phyloP scores from a whole-genome alignment of 2,797 vertebrate genomes.

The Pangasius mekongensis region DNA sequence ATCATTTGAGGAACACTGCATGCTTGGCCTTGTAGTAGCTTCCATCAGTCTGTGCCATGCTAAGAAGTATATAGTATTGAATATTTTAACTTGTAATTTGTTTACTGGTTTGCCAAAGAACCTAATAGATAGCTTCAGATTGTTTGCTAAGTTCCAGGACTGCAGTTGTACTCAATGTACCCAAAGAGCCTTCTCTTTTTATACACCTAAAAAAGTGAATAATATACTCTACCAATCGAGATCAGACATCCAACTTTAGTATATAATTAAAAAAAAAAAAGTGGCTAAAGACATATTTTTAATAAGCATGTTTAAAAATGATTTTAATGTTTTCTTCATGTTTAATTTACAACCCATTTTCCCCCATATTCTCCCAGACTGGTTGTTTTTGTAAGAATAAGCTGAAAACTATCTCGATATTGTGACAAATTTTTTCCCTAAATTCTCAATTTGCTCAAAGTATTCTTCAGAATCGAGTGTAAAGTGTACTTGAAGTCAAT shows the following conservation, averaged over 20 bases:
- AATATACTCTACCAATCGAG: neutral
- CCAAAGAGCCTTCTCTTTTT: neutral
- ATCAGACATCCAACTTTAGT: neutral
- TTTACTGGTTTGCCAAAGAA: neutral
- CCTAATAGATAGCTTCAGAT: neutral
- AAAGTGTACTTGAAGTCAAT: too few species aligned
- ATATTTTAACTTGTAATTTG: neutral
- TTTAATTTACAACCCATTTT: too few species aligned
- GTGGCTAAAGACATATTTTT: neutral
- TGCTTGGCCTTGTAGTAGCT: neutral
- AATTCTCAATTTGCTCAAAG: neutral
- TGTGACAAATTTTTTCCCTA: too few species aligned
- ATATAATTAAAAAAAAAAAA: neutral
- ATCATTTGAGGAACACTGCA: neutral
- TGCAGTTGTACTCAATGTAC: neutral
- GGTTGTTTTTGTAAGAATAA: too few species aligned
- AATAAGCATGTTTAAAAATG: too few species aligned
- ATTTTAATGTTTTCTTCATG: neutral
- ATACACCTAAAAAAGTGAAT: neutral
- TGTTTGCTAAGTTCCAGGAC: neutral
- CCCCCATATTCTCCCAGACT: neutral
- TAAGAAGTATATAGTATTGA: neutral
- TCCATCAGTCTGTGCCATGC: neutral
- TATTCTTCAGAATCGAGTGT: neutral
- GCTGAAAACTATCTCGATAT: too few species aligned